Evolutionary conservation across 2,888 invertebrate genomes (phyloP), one percentile per base, ranked within the genome.

Genomic region (Neoaliturus tenellus): DNA sequence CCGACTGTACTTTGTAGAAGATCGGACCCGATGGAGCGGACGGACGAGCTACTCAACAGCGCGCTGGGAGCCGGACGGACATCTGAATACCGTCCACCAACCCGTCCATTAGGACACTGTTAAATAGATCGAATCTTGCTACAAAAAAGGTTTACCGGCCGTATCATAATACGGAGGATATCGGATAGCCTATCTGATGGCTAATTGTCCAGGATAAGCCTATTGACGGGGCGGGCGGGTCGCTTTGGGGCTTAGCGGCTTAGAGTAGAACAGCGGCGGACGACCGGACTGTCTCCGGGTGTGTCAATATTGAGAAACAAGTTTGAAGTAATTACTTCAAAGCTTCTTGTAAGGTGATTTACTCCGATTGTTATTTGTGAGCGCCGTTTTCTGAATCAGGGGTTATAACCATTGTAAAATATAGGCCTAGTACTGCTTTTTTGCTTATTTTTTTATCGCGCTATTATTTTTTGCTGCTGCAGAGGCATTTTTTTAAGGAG

Each of bases 181-280:
- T 71, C 39, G 35, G 71, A 71, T 71, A 71, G 20, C 39, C 23
- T 71, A 39, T 39, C 71, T 41, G 4, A 1, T 41, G 39, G 71
- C 71, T 71, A 71, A 71, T 71, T 71, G 33, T 35, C 71, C 71
- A 39, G 71, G 39, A 71, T 71, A 71, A 71, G 41, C 71, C 67
- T 35, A 67, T 67, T 67, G 31, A 23, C 10, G 10, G 62, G 12
- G n/a, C n/a, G 5, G 35, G 6, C 67, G 20, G 51, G 23, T 23
- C 51, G 48, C 48, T 48, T 48, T 23, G 3, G 23, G 51, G 51
- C 3, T 51, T 44, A 44, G 44, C 2, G 44, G 44, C 44, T 44
- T 44, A 44, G 44, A n/a, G n/a, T n/a, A n/a, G n/a, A n/a, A n/a
- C n/a, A n/a, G n/a, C n/a, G n/a, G n/a, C n/a, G n/a, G n/a, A n/a